Conservation (phyloP, 2,888 invertebrate species). For the Drosophila formosana region DNA sequence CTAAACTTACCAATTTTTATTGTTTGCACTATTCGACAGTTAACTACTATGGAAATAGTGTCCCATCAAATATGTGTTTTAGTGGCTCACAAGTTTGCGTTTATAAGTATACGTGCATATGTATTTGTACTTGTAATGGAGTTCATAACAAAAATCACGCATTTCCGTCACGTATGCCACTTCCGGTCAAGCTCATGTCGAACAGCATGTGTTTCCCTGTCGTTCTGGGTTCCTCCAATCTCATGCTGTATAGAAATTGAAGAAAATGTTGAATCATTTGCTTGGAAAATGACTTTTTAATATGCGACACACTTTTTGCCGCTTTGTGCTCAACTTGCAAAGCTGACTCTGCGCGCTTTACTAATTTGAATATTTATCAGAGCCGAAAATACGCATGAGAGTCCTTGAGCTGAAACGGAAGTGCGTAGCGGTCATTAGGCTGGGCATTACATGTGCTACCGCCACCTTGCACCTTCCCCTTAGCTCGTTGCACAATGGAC, state of each 20-base stretch:
- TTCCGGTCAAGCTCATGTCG: constrained; percentile 78
- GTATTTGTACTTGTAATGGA: constrained; percentile 33
- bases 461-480: background rate
- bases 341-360: constrained; percentile 20
- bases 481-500: constrained; percentile 34
- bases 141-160: constrained; percentile 78
- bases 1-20: constrained; percentile 32
- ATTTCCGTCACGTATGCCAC: constrained; percentile 82
- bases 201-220: constrained; percentile 65
- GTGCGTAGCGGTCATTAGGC: constrained; percentile 77
- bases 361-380: constrained; percentile 74
- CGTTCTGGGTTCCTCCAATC: background rate
- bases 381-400: constrained; percentile 52
- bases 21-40: constrained; percentile 29
- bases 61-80: background rate
- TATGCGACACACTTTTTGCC: constrained; percentile 74
- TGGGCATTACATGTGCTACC: constrained; percentile 59
- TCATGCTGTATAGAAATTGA: constrained; percentile 1
- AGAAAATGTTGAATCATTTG: constrained; percentile 75
- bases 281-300: constrained; percentile 83
- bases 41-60: background rate
- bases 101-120: background rate
- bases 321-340: background rate
- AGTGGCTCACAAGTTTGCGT: background rate
- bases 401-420: constrained; percentile 64